Evolutionary conservation across 2,888 invertebrate species (phyloP).

Genomic region (Coleophora deauratella): DNA sequence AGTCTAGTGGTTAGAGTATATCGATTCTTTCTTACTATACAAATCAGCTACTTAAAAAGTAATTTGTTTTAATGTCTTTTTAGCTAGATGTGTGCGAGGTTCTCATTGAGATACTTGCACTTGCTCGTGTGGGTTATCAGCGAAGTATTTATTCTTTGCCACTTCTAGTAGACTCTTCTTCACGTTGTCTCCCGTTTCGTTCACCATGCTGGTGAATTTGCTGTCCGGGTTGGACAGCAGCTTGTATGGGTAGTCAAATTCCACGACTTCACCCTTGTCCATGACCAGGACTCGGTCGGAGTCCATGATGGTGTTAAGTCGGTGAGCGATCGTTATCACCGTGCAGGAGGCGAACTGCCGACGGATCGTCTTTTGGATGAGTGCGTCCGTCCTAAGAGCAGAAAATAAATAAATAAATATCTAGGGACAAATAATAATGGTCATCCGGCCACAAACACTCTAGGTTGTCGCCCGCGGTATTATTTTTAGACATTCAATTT

Average conservation of each 20-base stretch:
- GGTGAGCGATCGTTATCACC: constrained; percentile 92
- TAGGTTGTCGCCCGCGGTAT: too few species aligned
- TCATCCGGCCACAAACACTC: too few species aligned
- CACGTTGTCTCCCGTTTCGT: constrained; percentile 75
- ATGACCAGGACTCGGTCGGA: constrained; percentile 84
- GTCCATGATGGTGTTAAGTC: constrained; percentile 94
- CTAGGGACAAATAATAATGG: too few species aligned
- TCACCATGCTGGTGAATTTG: constrained; percentile 72
- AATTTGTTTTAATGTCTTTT: too few species aligned
- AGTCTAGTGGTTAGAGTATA: too few species aligned
- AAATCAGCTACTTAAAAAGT: too few species aligned
- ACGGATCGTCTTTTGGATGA: constrained; percentile 89
- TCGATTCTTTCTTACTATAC: too few species aligned
- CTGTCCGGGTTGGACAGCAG: constrained; percentile 69
- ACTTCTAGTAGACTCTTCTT: constrained; percentile 57
- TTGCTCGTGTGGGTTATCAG: constrained; percentile 41
- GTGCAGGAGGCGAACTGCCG: constrained; percentile 86
- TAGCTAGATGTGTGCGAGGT: too few species aligned
- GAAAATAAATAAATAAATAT: too few species aligned
- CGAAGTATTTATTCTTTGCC: constrained; percentile 60
- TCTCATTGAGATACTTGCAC: too few species aligned
- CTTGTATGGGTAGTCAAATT: constrained; percentile 78
- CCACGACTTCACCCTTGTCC: constrained; percentile 74
- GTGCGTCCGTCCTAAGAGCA: constrained; percentile 78
- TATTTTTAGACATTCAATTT: too few species aligned